Percentiles rank a stretch among this genome's conserved stretches.
phyloP scores from a whole-genome alignment of 1,140 invertebrate genomes.

The Bombus turneri region DNA sequence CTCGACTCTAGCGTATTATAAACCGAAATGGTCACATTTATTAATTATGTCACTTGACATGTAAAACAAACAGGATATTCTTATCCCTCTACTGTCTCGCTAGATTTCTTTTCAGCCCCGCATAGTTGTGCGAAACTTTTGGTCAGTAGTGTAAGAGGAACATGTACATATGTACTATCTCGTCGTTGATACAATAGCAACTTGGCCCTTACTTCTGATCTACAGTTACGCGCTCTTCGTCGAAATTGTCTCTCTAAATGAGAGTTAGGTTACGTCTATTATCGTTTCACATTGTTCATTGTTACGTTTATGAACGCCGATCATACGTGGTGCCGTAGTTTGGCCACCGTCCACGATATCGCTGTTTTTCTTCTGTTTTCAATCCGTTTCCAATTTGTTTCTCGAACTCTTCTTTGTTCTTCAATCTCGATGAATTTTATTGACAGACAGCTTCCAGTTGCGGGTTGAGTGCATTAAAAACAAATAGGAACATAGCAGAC shows the following conservation, averaged over 20 bases:
- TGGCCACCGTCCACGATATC: background rate
- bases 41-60: background rate
- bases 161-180: background rate
- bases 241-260: constrained; percentile 29
- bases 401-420: background rate
- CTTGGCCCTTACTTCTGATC: constrained; percentile 12
- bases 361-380: background rate
- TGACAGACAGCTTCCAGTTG: background rate
- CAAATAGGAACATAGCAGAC: background rate
- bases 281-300: constrained; percentile 17
- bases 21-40: too few species aligned
- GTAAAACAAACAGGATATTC: background rate
- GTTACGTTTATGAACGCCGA: constrained; percentile 17
- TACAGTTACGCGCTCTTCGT: constrained; percentile 8
- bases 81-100: background rate
- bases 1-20: too few species aligned
- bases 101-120: background rate
- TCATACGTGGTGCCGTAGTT: background rate
- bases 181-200: background rate
- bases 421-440: background rate
- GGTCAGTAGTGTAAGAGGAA: background rate
- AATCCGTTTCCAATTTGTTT: background rate
- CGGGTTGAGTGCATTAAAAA: background rate
- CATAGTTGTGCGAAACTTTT: background rate
- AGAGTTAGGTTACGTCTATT: constrained; percentile 25